Conservation (phyloP, 2,113 vertebrate genomes). For the Centropristis striata region DNA sequence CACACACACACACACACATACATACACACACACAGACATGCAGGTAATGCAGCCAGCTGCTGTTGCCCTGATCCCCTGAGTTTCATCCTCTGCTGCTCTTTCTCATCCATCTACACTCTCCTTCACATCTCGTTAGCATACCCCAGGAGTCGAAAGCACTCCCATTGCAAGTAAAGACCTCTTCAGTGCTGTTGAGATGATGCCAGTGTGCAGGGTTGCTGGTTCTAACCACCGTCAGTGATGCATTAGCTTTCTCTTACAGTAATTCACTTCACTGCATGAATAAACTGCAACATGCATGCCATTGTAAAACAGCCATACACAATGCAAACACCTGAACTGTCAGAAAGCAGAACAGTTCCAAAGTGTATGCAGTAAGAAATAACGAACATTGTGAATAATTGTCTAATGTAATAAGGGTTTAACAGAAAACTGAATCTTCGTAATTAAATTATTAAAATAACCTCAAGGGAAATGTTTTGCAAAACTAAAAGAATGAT, state of each 20-base stretch:
- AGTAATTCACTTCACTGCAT: neutral
- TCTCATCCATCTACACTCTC: conserved; percentile 63
- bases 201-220: conserved; percentile 21
- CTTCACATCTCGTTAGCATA: conserved; percentile 67
- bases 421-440: conserved; percentile 6
- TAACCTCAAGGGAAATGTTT: too few relatives aligned
- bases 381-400: neutral
- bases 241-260: neutral
- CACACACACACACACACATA: too few relatives aligned
- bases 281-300: conserved; percentile 6
- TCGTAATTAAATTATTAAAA: too few relatives aligned
- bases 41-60: conserved; percentile 44
- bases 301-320: neutral
- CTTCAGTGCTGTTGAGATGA: conserved; percentile 30
- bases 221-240: conserved; percentile 17
- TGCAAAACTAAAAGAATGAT: too few relatives aligned
- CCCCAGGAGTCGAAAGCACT: conserved; percentile 35
- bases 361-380: neutral
- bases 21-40: conserved; percentile 31
- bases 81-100: conserved; percentile 62
- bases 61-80: conserved; percentile 43
- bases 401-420: neutral
- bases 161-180: conserved; percentile 39
- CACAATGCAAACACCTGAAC: neutral
- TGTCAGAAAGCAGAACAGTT: neutral